Evolutionary conservation across 2,113 vertebrate genomes (phyloP), one percentile per base, ranked within the genome.

Genomic region (Pardalotus punctatus): DNA sequence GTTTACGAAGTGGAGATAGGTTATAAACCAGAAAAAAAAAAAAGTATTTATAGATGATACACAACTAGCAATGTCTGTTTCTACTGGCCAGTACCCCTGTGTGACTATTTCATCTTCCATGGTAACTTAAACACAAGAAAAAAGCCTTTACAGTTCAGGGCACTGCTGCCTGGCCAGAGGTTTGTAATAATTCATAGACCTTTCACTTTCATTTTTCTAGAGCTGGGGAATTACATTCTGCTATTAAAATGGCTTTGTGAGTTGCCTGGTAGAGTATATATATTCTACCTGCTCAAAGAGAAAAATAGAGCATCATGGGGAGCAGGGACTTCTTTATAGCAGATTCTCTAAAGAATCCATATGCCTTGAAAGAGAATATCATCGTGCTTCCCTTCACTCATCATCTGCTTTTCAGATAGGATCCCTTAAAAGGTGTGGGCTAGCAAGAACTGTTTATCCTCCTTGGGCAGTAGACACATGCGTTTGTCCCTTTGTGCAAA

Each of bases 81-180:
- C 65, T 92, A 87, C 95, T 97, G 98, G 96, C 95, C 98, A 96
- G 95, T 73, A 97, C 40, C 45, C 93, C 86, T 66, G 83, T 97
- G 98, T 98, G 98, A 98, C 98, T 98, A 98, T 98, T 99, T 98
- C 98, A 99, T 99, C 98, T 98, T 99, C 98, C 98, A 99, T 98
- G 98, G 98, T 98, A 98, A 99, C 98, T 99, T 99, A 98, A 98
- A 97, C 98, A 98, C 97, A 94, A 98, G 98, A 98, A 98, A 98
- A 98, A 98, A 96, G 95, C 94, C 94, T 98, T 98, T 98, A 98
- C 98, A 98, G 97, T 98, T 97, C 98, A 98, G 95, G 96, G 97
- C 97, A 93, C 96, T 83, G 94, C 98, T 95, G 97, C 95, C 90
- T 88, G 94, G 95, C 93, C 58, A 93, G 84, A 98, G 96, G 93